These are phyloP conservation scores for Pangasius djambal DNA, from an alignment of 2,797 vertebrate genomes.

Conservation along the genomic window DNA sequence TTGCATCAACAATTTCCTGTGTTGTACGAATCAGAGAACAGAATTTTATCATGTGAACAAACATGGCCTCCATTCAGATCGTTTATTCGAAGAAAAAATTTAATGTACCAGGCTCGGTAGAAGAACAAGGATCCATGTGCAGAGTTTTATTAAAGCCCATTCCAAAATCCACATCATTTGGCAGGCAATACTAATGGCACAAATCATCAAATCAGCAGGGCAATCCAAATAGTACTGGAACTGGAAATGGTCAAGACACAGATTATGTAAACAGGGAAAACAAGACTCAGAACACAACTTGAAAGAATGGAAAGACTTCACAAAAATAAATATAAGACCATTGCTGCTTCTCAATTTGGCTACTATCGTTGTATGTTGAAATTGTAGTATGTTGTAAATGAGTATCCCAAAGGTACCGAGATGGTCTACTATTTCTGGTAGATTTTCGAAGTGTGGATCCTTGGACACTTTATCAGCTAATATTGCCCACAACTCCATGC, in stretches of 20 bases:
- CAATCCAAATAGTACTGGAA: not conserved
- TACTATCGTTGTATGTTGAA: too few species aligned
- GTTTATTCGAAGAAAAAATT: not conserved
- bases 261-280: not conserved
- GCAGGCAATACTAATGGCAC: not conserved
- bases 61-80: not conserved
- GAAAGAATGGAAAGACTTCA: not conserved
- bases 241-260: not conserved
- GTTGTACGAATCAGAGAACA: constrained; percentile 3
- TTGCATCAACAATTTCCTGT: not conserved
- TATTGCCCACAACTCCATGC: too few species aligned
- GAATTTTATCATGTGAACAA: constrained; percentile 22
- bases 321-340: not conserved
- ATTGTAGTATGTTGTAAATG: too few species aligned
- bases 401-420: too few species aligned
- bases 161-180: not conserved
- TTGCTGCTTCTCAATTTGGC: too few species aligned
- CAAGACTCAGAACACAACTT: not conserved
- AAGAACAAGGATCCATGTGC: not conserved
- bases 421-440: too few species aligned
- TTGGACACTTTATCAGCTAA: too few species aligned
- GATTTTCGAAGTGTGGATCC: too few species aligned
- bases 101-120: not conserved
- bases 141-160: not conserved
- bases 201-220: not conserved